phyloP scores from a whole-genome alignment of 2,113 vertebrate species.

The Helogale parvula region DNA sequence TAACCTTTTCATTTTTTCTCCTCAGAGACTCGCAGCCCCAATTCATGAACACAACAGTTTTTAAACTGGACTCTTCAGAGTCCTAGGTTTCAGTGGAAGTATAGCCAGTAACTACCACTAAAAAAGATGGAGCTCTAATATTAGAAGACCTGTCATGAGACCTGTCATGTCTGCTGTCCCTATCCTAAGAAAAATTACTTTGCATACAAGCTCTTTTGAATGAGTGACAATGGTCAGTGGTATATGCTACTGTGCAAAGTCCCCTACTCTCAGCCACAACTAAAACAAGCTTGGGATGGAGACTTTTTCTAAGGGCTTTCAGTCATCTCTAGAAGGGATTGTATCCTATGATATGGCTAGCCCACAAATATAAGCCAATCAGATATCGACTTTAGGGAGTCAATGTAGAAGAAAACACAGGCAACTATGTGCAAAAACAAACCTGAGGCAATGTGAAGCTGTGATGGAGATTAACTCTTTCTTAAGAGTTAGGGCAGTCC shows the following conservation, averaged over 20 bases:
- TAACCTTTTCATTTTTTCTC: neutral
- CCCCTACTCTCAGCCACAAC: neutral
- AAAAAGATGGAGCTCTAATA: neutral
- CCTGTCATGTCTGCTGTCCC: neutral
- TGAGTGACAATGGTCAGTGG: neutral
- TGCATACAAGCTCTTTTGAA: neutral
- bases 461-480: neutral
- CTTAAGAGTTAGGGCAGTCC: neutral
- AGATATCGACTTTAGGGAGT: neutral
- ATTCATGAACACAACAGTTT: neutral
- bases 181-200: neutral
- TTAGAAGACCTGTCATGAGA: neutral
- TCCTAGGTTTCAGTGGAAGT: neutral
- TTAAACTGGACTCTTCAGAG: neutral
- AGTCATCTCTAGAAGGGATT: neutral
- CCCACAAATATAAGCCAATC: neutral
- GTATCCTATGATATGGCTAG: neutral
- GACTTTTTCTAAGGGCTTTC: neutral
- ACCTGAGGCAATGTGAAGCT: neutral
- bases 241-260: neutral
- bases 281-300: neutral
- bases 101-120: neutral
- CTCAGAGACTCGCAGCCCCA: neutral
- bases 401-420: neutral
- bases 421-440: neutral